Evolutionary conservation across 1,140 invertebrate species (phyloP).

Genomic region (Drosophila hydei): DNA sequence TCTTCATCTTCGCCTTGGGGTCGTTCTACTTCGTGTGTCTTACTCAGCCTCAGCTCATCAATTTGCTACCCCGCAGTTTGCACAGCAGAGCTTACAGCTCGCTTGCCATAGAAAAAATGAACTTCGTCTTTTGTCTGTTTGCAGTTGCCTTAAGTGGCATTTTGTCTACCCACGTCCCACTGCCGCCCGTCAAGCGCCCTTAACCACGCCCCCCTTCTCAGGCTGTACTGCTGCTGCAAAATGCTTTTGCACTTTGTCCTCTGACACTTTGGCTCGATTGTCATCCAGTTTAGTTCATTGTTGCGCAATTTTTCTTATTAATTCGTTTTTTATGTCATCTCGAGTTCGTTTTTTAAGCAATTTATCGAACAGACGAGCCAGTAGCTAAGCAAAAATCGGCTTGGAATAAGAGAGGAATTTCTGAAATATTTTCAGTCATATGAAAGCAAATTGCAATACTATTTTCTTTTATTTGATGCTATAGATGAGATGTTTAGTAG

Average conservation of each 20-base stretch:
- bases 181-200: not conserved
- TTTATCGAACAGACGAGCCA: not conserved
- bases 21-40: conserved; percentile 5
- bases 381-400: not conserved
- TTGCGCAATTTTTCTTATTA: conserved; percentile 51
- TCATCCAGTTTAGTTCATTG: conserved; percentile 70
- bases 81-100: conserved; percentile 1
- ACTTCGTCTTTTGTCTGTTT: conserved; percentile 50
- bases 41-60: too few species aligned
- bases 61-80: not conserved
- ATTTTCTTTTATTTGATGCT: too few species aligned
- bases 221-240: conserved; percentile 30
- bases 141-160: conserved; percentile 44
- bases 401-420: too few species aligned
- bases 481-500: too few species aligned
- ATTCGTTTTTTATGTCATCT: conserved; percentile 1
- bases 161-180: conserved; percentile 14
- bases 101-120: conserved; percentile 56
- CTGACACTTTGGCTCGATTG: conserved; percentile 47
- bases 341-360: not conserved
- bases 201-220: not conserved
- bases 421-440: too few species aligned
- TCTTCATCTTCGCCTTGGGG: conserved; percentile 4
- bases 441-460: too few species aligned
- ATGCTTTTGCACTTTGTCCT: conserved; percentile 51